phyloP scores from a whole-genome alignment of 2,888 invertebrate species.

The Drepana falcataria region DNA sequence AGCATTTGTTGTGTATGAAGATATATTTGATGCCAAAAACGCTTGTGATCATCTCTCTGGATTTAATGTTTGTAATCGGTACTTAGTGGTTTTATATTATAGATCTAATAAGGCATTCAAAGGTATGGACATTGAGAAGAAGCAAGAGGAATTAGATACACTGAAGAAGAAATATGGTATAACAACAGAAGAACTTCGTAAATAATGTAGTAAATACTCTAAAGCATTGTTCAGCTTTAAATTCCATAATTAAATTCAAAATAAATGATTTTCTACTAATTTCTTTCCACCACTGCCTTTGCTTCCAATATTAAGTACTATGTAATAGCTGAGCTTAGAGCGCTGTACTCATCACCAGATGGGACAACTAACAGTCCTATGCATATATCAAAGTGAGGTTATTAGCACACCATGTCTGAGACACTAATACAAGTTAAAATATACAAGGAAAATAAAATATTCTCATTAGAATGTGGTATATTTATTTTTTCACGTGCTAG shows the following conservation, averaged over 20 bases:
- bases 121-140: constrained; percentile 95
- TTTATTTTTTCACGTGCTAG: neutral
- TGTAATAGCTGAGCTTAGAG: too few species aligned
- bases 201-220: constrained; percentile 36
- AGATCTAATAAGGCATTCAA: constrained; percentile 98
- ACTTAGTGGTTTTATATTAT: constrained; percentile 98
- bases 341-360: too few species aligned
- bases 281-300: too few species aligned
- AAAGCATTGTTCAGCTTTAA: too few species aligned
- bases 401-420: too few species aligned
- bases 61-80: constrained; percentile 99
- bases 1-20: constrained; percentile 99
- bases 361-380: too few species aligned
- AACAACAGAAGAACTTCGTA: constrained; percentile 73
- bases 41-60: constrained; percentile 99
- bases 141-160: constrained; percentile 96
- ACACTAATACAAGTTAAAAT: too few species aligned
- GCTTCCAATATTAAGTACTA: too few species aligned
- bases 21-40: constrained; percentile 99
- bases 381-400: too few species aligned
- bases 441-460: neutral
- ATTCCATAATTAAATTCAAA: too few species aligned
- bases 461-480: neutral
- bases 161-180: constrained; percentile 97
- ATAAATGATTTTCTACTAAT: too few species aligned